Conservation (phyloP, 2,113 vertebrate genomes). For the Seriola quinqueradiata region DNA sequence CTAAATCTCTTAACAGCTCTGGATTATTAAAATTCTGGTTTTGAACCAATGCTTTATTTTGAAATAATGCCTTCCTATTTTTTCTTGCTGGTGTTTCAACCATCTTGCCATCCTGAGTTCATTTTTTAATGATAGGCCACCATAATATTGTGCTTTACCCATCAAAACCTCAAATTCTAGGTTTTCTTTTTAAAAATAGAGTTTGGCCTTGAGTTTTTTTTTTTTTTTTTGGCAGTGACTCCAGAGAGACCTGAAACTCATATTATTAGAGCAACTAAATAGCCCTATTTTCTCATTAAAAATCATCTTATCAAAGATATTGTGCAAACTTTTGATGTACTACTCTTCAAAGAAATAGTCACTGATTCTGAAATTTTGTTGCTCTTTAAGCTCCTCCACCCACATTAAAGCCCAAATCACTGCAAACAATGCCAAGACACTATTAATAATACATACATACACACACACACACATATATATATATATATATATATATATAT, state of each 20-base stretch:
- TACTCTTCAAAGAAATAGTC: background rate
- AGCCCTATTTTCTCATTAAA: background rate
- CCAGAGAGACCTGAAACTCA: no score
- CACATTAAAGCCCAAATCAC: background rate
- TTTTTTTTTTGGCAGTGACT: background rate
- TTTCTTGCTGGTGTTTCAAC: no score
- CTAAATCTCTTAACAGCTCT: background rate
- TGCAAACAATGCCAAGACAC: background rate
- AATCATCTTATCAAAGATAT: background rate
- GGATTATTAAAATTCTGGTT: background rate
- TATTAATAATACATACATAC: background rate
- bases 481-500: no score
- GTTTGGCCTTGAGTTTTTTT: background rate
- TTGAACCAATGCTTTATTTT: background rate
- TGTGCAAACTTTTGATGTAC: background rate
- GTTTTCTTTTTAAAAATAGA: constrained; percentile 3
- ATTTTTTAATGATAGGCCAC: background rate
- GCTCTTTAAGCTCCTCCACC: background rate
- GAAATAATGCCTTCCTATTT: no score
- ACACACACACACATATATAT: no score
- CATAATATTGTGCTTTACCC: background rate
- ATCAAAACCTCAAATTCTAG: background rate
- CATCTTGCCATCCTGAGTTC: background rate
- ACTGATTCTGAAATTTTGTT: background rate
- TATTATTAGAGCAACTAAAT: background rate